Evolutionary conservation across 2,113 vertebrate genomes (phyloP).

Genomic region (Gymnarchus niloticus): DNA sequence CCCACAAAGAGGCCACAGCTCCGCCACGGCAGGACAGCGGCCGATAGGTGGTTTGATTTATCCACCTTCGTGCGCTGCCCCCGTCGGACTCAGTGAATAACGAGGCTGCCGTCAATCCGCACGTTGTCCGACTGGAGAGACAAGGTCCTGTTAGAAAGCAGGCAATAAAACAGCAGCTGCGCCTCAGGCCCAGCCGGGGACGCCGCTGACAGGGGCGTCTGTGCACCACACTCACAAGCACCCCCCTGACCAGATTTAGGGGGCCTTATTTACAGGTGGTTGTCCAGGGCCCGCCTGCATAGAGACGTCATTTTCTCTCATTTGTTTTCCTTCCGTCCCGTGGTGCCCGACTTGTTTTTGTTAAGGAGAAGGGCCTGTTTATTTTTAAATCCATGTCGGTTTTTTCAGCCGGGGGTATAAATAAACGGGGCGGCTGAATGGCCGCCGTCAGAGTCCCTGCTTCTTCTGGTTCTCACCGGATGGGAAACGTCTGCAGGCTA

Average conservation of each 20-base stretch:
- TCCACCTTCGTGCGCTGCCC: not conserved
- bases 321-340: slow-evolving; percentile 6
- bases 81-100: not conserved
- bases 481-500: not conserved
- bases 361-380: slow-evolving; percentile 20
- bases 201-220: slow-evolving; percentile 19
- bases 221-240: not conserved
- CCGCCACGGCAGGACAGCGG: not conserved
- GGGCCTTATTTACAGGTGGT: slow-evolving; percentile 21
- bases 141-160: not conserved
- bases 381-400: slow-evolving; percentile 20
- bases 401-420: slow-evolving; percentile 16
- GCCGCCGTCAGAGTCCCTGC: slow-evolving; percentile 13
- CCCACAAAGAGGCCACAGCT: not conserved
- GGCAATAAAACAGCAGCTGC: slow-evolving; percentile 14
- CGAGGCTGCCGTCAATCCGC: slow-evolving; percentile 5
- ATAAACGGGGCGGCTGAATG: slow-evolving; percentile 16
- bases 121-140: not conserved
- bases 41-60: slow-evolving; percentile 14
- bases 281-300: not conserved
- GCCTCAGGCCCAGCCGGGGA: not conserved
- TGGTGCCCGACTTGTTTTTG: slow-evolving; percentile 20
- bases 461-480: not conserved
- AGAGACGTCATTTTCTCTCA: slow-evolving; percentile 24
- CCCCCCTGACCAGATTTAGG: slow-evolving; percentile 19